Evolutionary conservation across 2,797 vertebrate genomes (phyloP).

Genomic region (Phrynocephalus forsythii): DNA sequence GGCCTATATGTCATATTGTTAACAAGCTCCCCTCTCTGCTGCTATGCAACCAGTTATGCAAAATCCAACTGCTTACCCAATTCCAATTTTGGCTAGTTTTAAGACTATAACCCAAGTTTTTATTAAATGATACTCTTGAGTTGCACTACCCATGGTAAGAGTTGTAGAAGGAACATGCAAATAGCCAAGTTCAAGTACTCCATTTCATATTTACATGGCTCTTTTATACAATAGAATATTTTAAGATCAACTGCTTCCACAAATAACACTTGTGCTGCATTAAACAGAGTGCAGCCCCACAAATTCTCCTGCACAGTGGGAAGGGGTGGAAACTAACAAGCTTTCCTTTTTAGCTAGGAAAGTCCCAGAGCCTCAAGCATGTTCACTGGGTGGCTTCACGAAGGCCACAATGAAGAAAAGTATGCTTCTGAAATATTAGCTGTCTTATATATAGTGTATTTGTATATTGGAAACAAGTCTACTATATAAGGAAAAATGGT

Average conservation of each 20-base stretch:
- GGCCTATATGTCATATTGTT: no score
- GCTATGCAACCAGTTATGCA: not conserved
- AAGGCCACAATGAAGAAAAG: not conserved
- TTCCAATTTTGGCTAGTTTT: not conserved
- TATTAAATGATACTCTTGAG: not conserved
- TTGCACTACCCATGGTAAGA: not conserved
- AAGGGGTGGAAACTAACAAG: no score
- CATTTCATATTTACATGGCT: not conserved
- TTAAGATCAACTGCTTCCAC: not conserved
- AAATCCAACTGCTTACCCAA: not conserved
- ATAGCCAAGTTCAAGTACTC: not conserved
- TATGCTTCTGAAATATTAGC: slow-evolving; percentile 17
- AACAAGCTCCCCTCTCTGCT: not conserved
- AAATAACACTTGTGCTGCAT: not conserved
- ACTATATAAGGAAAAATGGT: not conserved
- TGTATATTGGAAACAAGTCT: not conserved
- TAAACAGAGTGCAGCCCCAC: not conserved
- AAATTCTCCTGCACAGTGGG: not conserved
- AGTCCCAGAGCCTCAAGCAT: no score
- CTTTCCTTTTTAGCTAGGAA: no score
- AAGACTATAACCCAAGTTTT: not conserved
- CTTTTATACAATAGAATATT: not conserved
- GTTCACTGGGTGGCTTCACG: no score
- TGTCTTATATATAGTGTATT: not conserved
- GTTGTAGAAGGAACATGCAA: not conserved